Base-by-base conservation (phyloP, 2,888 invertebrate genomes). In the Chirona hameri region DNA sequence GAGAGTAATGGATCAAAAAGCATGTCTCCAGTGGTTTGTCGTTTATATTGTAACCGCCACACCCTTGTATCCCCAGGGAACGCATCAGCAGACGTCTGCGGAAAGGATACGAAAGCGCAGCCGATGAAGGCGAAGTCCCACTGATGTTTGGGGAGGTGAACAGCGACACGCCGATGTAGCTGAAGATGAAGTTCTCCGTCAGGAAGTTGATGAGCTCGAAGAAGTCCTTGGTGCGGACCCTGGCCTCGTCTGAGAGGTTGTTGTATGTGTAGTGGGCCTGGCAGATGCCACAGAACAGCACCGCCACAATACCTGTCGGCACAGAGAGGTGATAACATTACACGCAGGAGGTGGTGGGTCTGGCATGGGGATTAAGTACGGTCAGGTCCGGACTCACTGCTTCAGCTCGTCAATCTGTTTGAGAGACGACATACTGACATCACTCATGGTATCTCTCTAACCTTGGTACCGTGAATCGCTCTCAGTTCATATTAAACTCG, bases 261-360 rank as follows among this genome's bases (percentile, higher is more conserved):
- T 99, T 98, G 90, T 96, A 98, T 0, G 99, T 99, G 88, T 99
- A 99, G 89, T 99, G 99, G 31, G 99, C 99, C 89, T 99, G 99
- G 87, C 97, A 98, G 87, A 99, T 99, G 52, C 99, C 99, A 89
- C 99, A 99, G 89, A 99, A 99, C 80, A 99, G 88, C 0, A 99
- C 98, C 81, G 99, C 96, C 21, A 99, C 99, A 85, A 99, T 97
- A 82, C 96, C 94, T 94, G 88, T 69, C 15, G 29, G 46, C 72
- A 39, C 1, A 1, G 24, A 80, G 18, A 31, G 52, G 52, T 15
- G 52, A 52, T 18, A 52, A 52, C 39, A 39, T 39, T 39, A 39
- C 7, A 39, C 39, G 7, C 39, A 39, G 39, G 39, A 39, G 39
- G 7, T 39, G 7, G 39, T 39, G 39, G 2, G 39, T 39, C n/a